A percentile compares a stretch with the other conserved stretches of the same genome.
Conservation (phyloP, 2,797 vertebrate species). For the Labeo calbasu region DNA sequence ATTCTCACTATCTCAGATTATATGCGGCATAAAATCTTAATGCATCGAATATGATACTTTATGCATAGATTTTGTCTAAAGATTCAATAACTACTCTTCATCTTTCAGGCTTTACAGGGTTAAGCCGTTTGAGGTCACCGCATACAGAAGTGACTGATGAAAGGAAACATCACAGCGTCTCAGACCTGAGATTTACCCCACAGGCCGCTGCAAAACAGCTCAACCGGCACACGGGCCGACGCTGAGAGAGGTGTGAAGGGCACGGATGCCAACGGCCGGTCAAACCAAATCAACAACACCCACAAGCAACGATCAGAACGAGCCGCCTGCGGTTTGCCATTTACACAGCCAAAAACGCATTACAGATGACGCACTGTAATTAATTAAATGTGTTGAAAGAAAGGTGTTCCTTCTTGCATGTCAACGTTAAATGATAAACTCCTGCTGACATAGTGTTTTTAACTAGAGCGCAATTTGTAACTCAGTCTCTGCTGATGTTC, state of each 20-base stretch:
- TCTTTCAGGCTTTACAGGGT: not conserved
- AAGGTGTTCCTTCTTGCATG: not conserved
- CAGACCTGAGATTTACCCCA: slow-evolving; percentile 79
- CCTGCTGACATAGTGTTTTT: not conserved
- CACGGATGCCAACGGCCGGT: not conserved
- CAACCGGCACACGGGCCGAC: slow-evolving; percentile 74
- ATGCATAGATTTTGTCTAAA: not conserved
- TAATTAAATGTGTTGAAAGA: not conserved
- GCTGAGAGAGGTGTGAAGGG: slow-evolving; percentile 64
- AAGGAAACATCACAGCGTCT: slow-evolving; percentile 77
- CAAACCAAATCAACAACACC: not conserved
- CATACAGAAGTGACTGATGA: slow-evolving; percentile 74
- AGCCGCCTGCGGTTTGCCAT: not conserved
- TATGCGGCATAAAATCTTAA: not conserved
- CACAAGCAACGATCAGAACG: not conserved
- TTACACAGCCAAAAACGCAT: not conserved
- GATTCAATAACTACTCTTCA: too few relatives aligned
- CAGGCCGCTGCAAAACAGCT: slow-evolving; percentile 67
- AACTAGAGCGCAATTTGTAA: not conserved
- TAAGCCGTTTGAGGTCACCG: not conserved
- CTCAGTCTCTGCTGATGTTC: not conserved
- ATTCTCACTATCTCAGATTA: not conserved
- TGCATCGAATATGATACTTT: not conserved
- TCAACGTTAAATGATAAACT: not conserved
- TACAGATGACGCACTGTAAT: not conserved